A percentile compares a stretch with the other conserved stretches of the same genome.
These are phyloP conservation scores for Villa cingulata DNA, from an alignment of 2,888 invertebrate species.

Conservation along the genomic window DNA sequence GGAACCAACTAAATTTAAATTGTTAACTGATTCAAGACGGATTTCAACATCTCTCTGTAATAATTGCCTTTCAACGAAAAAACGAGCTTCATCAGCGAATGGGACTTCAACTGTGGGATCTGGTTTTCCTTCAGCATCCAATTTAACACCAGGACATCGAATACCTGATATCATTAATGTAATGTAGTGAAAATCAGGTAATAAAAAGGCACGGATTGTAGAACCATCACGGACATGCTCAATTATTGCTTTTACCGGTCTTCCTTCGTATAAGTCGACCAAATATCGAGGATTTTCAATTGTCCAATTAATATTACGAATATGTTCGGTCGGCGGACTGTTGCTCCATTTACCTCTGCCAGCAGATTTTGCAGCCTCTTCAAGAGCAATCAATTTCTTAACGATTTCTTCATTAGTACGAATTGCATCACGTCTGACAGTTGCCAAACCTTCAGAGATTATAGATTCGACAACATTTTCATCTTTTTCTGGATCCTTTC, in stretches of 20 bases:
- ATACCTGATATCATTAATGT: slow-evolving; percentile 95
- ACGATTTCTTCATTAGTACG: slow-evolving; percentile 52
- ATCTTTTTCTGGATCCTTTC: slow-evolving; percentile 61
- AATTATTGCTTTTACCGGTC: slow-evolving; percentile 83
- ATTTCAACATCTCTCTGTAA: slow-evolving; percentile 85
- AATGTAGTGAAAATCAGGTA: slow-evolving; percentile 82
- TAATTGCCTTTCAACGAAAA: slow-evolving; percentile 80
- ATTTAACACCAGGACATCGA: slow-evolving; percentile 67
- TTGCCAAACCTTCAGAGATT: slow-evolving; percentile 79
- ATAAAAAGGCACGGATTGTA: slow-evolving; percentile 78
- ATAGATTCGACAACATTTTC: slow-evolving; percentile 82
- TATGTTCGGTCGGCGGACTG: slow-evolving; percentile 45
- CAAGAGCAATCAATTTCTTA: slow-evolving; percentile 62
- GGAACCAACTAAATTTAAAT: slow-evolving; percentile 86
- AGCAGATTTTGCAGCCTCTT: slow-evolving; percentile 77
- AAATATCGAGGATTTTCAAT: slow-evolving; percentile 70
- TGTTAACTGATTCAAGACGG: slow-evolving; percentile 81
- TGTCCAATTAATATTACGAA: slow-evolving; percentile 78
- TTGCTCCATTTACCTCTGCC: slow-evolving; percentile 71
- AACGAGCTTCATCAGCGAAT: slow-evolving; percentile 83
- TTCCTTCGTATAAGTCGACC: slow-evolving; percentile 73
- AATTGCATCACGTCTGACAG: slow-evolving; percentile 57
- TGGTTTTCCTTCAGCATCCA: slow-evolving; percentile 55
- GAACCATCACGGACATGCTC: slow-evolving; percentile 97
- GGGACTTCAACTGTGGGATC: slow-evolving; percentile 52